phyloP scores from a whole-genome alignment of 2,797 vertebrate genomes.

The Furcifer pardalis region DNA sequence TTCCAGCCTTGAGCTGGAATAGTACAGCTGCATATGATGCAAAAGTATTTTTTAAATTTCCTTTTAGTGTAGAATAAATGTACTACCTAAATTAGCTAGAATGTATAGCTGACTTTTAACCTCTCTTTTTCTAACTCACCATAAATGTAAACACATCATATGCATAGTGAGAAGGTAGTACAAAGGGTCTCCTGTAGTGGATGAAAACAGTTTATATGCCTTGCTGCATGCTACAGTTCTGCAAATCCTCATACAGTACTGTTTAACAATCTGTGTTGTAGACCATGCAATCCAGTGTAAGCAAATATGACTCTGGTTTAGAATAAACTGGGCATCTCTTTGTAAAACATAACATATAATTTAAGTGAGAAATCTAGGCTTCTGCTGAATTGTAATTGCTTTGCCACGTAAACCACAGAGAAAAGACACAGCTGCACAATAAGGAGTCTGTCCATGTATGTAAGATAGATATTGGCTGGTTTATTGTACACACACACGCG shows the following conservation, averaged over 20 bases:
- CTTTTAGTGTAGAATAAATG: background rate
- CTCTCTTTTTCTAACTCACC: background rate
- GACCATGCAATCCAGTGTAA: background rate
- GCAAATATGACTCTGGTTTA: slow-evolving; percentile 11
- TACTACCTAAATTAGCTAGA: background rate
- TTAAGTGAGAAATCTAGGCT: slow-evolving; percentile 8
- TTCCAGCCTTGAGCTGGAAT: background rate
- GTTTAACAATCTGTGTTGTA: background rate
- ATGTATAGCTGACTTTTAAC: background rate
- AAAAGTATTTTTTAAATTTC: background rate
- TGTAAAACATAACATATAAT: background rate
- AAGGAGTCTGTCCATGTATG: slow-evolving; percentile 11
- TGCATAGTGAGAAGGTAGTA: background rate
- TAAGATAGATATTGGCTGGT: background rate
- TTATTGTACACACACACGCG: too few species aligned
- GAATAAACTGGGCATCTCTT: slow-evolving; percentile 14
- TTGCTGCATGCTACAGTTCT: background rate
- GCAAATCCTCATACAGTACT: background rate
- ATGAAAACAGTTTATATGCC: background rate
- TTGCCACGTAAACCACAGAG: slow-evolving; percentile 48
- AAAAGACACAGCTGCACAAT: slow-evolving; percentile 43
- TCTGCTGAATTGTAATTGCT: slow-evolving; percentile 36
- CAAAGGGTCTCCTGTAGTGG: background rate
- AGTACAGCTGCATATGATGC: background rate
- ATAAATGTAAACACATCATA: background rate